Conservation (phyloP, 2,113 vertebrate species). For the Panthera uncia region DNA sequence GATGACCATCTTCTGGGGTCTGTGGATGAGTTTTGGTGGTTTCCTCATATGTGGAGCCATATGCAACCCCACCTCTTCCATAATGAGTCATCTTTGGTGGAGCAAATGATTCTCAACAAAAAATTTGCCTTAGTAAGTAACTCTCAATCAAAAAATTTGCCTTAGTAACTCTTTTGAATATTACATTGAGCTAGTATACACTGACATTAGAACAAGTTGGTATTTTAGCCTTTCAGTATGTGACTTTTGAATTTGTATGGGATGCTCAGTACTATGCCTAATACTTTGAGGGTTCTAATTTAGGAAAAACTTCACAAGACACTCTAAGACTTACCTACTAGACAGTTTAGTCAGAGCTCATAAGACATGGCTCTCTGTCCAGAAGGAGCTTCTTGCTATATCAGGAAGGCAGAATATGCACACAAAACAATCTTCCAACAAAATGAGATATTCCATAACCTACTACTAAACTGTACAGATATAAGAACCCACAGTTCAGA, state of each 20-base stretch:
- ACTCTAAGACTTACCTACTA: neutral
- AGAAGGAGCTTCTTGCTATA: neutral
- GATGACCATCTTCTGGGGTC: constrained; percentile 94
- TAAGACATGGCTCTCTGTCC: neutral
- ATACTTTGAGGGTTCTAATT: neutral
- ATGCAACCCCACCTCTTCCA: constrained; percentile 99
- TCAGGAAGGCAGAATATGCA: neutral
- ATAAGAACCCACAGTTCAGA: neutral
- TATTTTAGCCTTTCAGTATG: neutral
- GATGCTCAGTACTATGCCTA: neutral
- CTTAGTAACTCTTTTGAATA: constrained; percentile 86
- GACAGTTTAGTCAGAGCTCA: neutral
- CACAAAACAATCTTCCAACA: neutral
- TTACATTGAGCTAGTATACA: neutral
- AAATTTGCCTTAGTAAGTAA: constrained; percentile 96
- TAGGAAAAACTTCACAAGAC: neutral
- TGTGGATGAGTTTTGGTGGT: constrained; percentile 99
- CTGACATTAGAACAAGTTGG: neutral
- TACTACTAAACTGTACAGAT: neutral
- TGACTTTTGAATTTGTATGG: neutral
- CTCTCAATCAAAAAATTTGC: constrained; percentile 97
- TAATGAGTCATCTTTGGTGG: constrained; percentile 96
- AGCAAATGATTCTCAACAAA: constrained; percentile 99
- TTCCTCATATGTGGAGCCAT: constrained; percentile 99
- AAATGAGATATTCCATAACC: neutral